A percentile compares a stretch with the other conserved stretches of the same genome.
Evolutionary conservation across 2,888 invertebrate species (phyloP).

Genomic region (Eupithecia centaureata): DNA sequence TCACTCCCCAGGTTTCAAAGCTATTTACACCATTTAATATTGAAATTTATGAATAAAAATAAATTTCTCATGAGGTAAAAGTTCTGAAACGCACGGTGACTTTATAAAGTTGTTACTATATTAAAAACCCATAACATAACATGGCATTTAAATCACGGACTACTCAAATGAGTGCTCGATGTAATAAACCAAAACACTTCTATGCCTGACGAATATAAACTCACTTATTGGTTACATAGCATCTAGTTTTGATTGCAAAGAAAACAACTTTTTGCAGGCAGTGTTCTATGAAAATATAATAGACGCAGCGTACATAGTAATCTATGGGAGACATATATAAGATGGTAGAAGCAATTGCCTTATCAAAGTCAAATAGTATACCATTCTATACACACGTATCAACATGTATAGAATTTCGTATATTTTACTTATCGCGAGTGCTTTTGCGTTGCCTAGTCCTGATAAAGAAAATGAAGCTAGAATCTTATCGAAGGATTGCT

Average conservation of each 20-base stretch:
- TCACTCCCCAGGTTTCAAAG: too few species aligned
- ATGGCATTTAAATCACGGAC: conserved; percentile 55
- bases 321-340: conserved; percentile 80
- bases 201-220: conserved; percentile 45
- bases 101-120: conserved; percentile 44
- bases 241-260: conserved; percentile 39
- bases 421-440: conserved; percentile 55
- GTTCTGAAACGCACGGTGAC: not conserved
- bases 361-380: conserved; percentile 74
- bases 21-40: too few species aligned
- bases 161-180: conserved; percentile 65
- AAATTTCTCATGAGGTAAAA: not conserved
- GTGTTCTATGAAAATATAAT: conserved; percentile 82
- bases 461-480: conserved; percentile 56
- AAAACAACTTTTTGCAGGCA: conserved; percentile 69
- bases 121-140: conserved; percentile 58
- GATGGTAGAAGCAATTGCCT: conserved; percentile 67
- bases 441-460: conserved; percentile 67
- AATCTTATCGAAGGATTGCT: conserved; percentile 55
- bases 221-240: conserved; percentile 38
- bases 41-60: not conserved
- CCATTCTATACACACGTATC: conserved; percentile 65
- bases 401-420: conserved; percentile 64
- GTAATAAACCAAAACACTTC: conserved; percentile 66
- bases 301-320: conserved; percentile 66